A percentile compares a stretch with the other conserved stretches of the same genome.
These are phyloP conservation scores for Trachelipus rathkii DNA, from an alignment of 1,140 invertebrate genomes.

Conservation along the genomic window DNA sequence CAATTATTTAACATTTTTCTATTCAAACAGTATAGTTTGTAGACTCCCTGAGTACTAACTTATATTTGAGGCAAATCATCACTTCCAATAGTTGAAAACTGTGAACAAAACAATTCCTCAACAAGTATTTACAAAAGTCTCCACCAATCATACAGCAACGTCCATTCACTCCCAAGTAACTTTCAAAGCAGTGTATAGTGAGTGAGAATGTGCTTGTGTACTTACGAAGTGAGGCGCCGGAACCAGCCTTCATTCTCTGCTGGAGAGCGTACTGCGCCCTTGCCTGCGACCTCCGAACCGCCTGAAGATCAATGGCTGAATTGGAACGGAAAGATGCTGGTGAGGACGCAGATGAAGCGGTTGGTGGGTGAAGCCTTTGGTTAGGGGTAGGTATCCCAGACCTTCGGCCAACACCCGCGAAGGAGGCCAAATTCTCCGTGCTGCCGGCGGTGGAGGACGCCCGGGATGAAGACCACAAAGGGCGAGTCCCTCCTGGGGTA, in stretches of 20 bases:
- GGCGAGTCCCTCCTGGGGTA: constrained; percentile 21
- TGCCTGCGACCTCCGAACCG: constrained; percentile 76
- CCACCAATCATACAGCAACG: no score
- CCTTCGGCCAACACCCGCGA: constrained; percentile 3
- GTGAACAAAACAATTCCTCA: no score
- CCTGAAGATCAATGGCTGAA: constrained; percentile 87
- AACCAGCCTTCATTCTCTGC: constrained; percentile 65
- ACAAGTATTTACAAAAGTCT: no score
- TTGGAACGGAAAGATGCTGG: constrained; percentile 65
- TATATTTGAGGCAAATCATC: no score
- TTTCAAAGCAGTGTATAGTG: background rate
- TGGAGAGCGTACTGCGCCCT: constrained; percentile 72
- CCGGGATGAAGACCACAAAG: constrained; percentile 27
- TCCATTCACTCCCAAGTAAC: background rate
- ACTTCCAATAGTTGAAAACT: no score
- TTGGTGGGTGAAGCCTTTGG: constrained; percentile 19
- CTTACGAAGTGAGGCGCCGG: constrained; percentile 70
- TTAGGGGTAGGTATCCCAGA: constrained; percentile 24
- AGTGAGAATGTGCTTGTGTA: constrained; percentile 46
- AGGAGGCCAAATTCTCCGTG: constrained; percentile 44
- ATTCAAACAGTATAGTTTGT: no score
- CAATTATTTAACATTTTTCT: no score
- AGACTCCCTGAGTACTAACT: no score
- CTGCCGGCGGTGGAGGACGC: constrained; percentile 44
- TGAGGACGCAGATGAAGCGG: constrained; percentile 47